These are phyloP conservation scores for Cygnus atratus DNA, from an alignment of 2,113 vertebrate species.

Conservation along the genomic window DNA sequence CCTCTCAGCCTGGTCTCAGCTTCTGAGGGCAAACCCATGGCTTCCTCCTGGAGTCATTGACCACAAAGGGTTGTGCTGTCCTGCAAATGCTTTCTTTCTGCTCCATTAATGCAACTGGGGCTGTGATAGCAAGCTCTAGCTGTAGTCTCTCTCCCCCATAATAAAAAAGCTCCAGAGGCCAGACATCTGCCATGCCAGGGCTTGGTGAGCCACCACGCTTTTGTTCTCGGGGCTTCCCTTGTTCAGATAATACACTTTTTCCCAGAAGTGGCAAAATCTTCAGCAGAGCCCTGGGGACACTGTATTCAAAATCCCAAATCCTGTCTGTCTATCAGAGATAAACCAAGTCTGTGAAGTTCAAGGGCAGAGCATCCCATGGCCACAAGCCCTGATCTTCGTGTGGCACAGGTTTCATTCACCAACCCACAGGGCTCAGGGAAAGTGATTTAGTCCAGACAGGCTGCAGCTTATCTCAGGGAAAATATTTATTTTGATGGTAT, in stretches of 20 bases:
- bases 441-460: background rate
- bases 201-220: background rate
- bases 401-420: background rate
- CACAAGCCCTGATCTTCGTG: background rate
- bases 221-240: background rate
- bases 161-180: background rate
- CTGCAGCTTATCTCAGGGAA: background rate
- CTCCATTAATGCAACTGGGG: background rate
- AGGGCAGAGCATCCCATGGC: background rate
- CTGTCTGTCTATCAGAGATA: background rate
- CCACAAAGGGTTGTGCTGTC: background rate
- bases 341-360: background rate
- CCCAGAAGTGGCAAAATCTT: background rate
- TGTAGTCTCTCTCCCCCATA: background rate
- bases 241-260: background rate
- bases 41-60: background rate
- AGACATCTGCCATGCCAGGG: background rate
- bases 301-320: background rate
- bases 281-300: background rate
- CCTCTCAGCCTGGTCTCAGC: background rate
- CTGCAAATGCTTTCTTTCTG: background rate
- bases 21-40: background rate
- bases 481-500: background rate
- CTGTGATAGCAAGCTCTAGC: background rate
- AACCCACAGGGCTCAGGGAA: fast-evolving